Evolutionary conservation across 2,888 invertebrate genomes (phyloP).

Genomic region (Meghimatium bilineatum): DNA sequence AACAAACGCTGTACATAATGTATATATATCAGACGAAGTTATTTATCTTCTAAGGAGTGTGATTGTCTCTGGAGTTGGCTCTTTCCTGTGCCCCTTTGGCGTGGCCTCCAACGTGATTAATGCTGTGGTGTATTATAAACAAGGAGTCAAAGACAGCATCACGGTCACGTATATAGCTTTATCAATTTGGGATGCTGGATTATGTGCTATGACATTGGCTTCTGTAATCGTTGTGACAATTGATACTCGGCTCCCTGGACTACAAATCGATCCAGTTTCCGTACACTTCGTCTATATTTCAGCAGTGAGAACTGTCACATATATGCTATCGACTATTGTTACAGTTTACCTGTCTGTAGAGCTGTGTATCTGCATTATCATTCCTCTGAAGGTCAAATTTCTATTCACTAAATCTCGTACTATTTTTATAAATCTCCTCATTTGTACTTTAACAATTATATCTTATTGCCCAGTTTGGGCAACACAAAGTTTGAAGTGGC

Average conservation of each 20-base stretch:
- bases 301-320: background rate
- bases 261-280: background rate
- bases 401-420: background rate
- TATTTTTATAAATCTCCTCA: background rate
- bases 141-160: background rate
- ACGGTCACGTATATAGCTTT: background rate
- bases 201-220: background rate
- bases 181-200: background rate
- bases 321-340: background rate
- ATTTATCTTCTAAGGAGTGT: too few species aligned
- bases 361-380: background rate
- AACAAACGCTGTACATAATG: background rate
- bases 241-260: background rate
- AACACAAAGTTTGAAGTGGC: background rate
- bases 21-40: background rate
- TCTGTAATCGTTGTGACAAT: background rate
- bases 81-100: background rate
- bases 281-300: background rate
- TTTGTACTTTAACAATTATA: background rate
- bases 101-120: background rate
- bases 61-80: background rate
- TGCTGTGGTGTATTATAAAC: background rate
- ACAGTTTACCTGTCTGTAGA: background rate
- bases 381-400: slow-evolving; percentile 1
- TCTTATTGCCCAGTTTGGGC: background rate